Evolutionary conservation across 2,888 invertebrate species (phyloP), one percentile per base, ranked within the genome.

Genomic region (Shargacucullia verbasci): DNA sequence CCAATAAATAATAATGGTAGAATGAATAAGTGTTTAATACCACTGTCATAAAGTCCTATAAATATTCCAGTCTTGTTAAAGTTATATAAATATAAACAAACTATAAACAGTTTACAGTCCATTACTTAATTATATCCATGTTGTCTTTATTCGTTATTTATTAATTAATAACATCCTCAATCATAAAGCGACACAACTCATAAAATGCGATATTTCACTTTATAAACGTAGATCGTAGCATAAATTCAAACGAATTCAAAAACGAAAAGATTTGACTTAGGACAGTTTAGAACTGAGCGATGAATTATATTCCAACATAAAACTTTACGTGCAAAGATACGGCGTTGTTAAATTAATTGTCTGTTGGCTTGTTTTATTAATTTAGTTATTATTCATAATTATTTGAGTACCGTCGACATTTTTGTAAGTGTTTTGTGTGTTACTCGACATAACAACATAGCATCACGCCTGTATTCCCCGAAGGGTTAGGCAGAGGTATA

Each of bases 291-390:
- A 34, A 10, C 33, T 2, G 20, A 20, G 4, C 10, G 20, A 15
- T 1, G 10, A 38, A 33, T 12, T 20, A 40, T 38, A 35, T 43
- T 58, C n/a, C 53, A 14, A 37, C 50, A 56, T 40, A 66, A 48
- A 48, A 68, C 33, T 41, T 37, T 29, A 68, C 27, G 25, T 48
- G 47, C 40, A 29, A 52, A 62, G 47, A 62, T 45, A 68, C 52
- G 29, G n/a, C 38, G 14, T 48, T 41, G 52, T 68, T 38, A 20
- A 53, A 41, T 45, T 41, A 53, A 52, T 67, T 57, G 13, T 50
- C 57, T 52, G 15, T 56, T 43, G 35, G 8, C 27, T 39, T 12
- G 47, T 53, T 48, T 40, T 53, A 54, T 48, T 61, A 50, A 45
- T 45, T 56, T 62, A n/a, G n/a, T n/a, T n/a, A n/a, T n/a, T n/a